Evolutionary conservation across 2,888 invertebrate genomes (phyloP).

Genomic region (Meteorus cinctellus): DNA sequence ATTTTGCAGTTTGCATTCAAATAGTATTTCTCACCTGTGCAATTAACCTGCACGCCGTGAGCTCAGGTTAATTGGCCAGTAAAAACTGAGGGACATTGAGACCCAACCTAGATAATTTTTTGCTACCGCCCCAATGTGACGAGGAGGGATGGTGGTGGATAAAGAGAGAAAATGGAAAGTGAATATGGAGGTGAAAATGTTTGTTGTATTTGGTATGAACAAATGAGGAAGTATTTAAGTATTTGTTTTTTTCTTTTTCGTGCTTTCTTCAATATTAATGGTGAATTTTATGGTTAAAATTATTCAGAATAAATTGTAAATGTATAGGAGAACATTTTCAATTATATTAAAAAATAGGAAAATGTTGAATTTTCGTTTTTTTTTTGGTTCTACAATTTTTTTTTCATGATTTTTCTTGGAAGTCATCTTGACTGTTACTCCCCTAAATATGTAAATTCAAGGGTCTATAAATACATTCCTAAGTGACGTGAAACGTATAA

Average conservation of each 20-base stretch:
- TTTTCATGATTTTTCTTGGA: too few species aligned
- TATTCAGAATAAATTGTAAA: too few species aligned
- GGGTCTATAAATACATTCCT: not conserved
- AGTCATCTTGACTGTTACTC: not conserved
- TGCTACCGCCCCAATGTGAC: not conserved
- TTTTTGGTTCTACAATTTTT: too few species aligned
- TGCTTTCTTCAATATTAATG: too few species aligned
- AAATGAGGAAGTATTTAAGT: not conserved
- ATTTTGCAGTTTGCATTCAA: slow-evolving; percentile 44
- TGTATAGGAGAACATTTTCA: too few species aligned
- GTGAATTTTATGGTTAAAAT: too few species aligned
- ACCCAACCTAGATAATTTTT: slow-evolving; percentile 26
- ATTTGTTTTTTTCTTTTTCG: not conserved
- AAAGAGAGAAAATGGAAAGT: too few species aligned
- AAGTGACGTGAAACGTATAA: slow-evolving; percentile 18
- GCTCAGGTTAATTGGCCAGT: slow-evolving; percentile 33
- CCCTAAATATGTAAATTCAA: not conserved
- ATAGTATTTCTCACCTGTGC: slow-evolving; percentile 43
- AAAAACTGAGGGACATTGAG: slow-evolving; percentile 32
- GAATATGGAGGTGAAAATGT: too few species aligned
- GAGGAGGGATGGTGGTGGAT: too few species aligned
- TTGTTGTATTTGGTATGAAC: too few species aligned
- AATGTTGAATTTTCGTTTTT: too few species aligned
- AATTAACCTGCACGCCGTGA: slow-evolving; percentile 45
- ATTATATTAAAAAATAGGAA: too few species aligned